Base-by-base conservation (phyloP, 2,113 vertebrate genomes). In the Chaetops frenatus region DNA sequence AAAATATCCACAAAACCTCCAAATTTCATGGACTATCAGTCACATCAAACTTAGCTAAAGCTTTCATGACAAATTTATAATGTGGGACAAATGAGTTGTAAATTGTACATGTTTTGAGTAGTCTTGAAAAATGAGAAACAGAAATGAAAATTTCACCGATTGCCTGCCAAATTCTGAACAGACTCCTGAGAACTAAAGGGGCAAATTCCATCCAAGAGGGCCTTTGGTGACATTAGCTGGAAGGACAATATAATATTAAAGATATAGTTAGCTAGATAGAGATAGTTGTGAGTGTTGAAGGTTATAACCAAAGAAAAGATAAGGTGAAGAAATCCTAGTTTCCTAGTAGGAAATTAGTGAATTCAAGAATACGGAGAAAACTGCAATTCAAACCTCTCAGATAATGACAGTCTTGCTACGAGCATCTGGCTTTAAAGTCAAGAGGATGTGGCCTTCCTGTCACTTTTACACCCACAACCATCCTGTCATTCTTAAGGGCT, bases 1-100 rank as follows among this genome's bases (percentile, higher is more conserved):
- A 82, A 94, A 92, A 94, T 64, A 96, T 45, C 64, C 79, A 86
- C 50, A 77, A 90, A 94, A 90, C 50, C 35, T 65, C 84, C 67
- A 90, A 92, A 92, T 92, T 93, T 94, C 74, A 90, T 70, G 92
- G 82, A 42, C 50, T 2, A 0, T 73, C 86, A 82, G 74, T 77
- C 79, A 65, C 64, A 93, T 77, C 88, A 80, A 93, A 77, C 42
- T 92, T 54, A 60, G 58, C 58, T 81, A 83, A 82, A 73, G 56
- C 60, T 88, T 92, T 83, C 76, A 70, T 47, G 62, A 76, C 54
- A 88, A 92, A 92, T 86, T 86, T 69, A 76, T 77, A 61, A 86
- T 47, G 19, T 72, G 36, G 47, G 62, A 92, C 64, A 96, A 96
- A 81, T 78, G 12, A 76, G 36, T 87, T 86, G 64, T 51, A 88